Evolutionary conservation across 2,888 invertebrate species (phyloP), one percentile per base, ranked within the genome.

Genomic region (Cryptus viduatorius): DNA sequence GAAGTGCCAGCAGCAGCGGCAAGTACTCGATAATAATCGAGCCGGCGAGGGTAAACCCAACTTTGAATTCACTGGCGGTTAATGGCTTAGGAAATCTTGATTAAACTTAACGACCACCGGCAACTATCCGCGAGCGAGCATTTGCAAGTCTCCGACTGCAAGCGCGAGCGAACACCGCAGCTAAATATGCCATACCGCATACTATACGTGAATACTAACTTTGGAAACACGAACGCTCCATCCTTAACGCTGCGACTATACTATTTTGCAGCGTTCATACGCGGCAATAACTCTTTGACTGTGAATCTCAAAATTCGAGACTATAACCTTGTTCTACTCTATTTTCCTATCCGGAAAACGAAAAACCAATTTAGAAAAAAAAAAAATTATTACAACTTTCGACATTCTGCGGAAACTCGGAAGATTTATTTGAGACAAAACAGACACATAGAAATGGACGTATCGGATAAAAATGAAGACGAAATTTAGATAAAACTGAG

Each of bases 1-100:
- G 29, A 76, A 85, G 56, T 77, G 82, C 85, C 73, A 53, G 56
- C 53, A 61, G 71, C 73, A 64, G 14, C 61, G 1, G 61, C n/a
- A 14, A 61, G 53, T 68, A 61, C 76, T 82, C 79, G 78, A 82
- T 82, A 85, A 82, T 78, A 83, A 73, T 79, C 73, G 73, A 75
- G 78, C 82, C 61, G 44, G 37, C 19, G 46, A 46, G 53, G 65
- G 82, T 56, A 56, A 46, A 56, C 7, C 71, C 31, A 75, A 85
- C 65, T 80, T 82, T 82, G 71, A 69, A 76, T 79, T 75, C 69
- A 67, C 71, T 10, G 68, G 53, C 50, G 79, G 79, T 82, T 82
- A 82, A 85, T 85, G 73, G 85, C 65, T 79, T 31, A 76, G 56
- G 75, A 76, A 85, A 85, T 85, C 81, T 82, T 85, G 82, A 85